Percentiles rank a stretch among this genome's conserved stretches.
These are phyloP conservation scores for Leptatherina wallacei DNA, from an alignment of 2,797 vertebrate genomes.

Conservation along the genomic window DNA sequence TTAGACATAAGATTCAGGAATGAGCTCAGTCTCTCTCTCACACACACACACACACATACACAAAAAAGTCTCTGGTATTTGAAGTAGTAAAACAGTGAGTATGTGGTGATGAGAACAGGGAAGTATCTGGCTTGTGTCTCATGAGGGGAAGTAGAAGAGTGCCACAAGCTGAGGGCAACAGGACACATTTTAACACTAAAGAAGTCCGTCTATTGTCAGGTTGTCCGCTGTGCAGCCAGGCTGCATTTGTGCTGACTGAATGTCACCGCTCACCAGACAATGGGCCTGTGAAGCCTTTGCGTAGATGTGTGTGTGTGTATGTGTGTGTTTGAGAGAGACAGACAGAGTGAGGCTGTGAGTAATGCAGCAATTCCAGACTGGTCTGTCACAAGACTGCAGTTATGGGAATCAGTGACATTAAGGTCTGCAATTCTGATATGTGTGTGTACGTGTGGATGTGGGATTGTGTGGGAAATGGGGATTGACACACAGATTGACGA, in stretches of 20 bases:
- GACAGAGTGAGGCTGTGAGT: constrained; percentile 52
- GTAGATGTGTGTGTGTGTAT: constrained; percentile 22
- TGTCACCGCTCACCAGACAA: constrained; percentile 48
- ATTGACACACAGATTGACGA: constrained; percentile 34
- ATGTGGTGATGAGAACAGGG: constrained; percentile 32
- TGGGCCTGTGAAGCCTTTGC: constrained; percentile 39
- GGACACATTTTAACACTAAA: constrained; percentile 22
- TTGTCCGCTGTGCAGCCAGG: constrained; percentile 20
- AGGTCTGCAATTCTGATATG: constrained; percentile 32
- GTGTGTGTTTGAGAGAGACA: constrained; percentile 4
- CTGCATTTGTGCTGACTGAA: constrained; percentile 55
- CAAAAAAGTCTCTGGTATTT: neutral
- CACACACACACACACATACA: too few species aligned
- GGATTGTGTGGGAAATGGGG: constrained; percentile 32
- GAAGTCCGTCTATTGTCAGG: constrained; percentile 40
- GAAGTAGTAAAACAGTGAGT: neutral
- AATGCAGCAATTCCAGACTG: constrained; percentile 58
- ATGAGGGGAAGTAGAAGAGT: constrained; percentile 50
- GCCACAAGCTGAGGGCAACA: constrained; percentile 18
- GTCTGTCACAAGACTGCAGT: constrained; percentile 75
- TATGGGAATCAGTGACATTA: constrained; percentile 65
- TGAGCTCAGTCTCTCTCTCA: neutral
- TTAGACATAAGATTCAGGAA: neutral
- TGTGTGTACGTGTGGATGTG: constrained; percentile 22
- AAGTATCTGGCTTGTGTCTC: constrained; percentile 51